Evolutionary conservation across 2,797 vertebrate genomes (phyloP).

Genomic region (Poecilia wingei): DNA sequence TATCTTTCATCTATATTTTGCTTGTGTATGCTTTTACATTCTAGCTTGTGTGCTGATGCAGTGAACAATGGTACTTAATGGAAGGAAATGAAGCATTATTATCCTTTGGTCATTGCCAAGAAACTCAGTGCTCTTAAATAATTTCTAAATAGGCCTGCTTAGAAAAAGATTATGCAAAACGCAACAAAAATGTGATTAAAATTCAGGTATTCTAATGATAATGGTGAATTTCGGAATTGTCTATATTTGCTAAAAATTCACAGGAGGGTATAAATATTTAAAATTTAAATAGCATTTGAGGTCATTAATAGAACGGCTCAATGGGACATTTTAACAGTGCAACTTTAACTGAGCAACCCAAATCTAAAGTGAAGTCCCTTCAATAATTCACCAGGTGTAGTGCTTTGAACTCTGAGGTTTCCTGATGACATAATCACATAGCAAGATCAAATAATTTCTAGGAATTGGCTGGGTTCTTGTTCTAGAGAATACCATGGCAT

Average conservation of each 20-base stretch:
- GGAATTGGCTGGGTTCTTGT: not conserved
- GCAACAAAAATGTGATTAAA: conserved; percentile 12
- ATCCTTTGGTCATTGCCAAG: conserved; percentile 58
- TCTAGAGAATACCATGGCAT: not conserved
- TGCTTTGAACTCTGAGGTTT: conserved; percentile 31
- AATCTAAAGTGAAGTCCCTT: conserved; percentile 48
- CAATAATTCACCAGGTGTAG: conserved; percentile 37
- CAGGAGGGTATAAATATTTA: not conserved
- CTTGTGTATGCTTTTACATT: conserved; percentile 5
- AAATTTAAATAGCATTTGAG: conserved; percentile 37
- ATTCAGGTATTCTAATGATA: not conserved
- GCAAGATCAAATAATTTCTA: not conserved
- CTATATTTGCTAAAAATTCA: not conserved
- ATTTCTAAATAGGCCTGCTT: conserved; percentile 62
- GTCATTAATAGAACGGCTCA: conserved; percentile 59
- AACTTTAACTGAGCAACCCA: conserved; percentile 25
- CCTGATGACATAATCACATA: conserved; percentile 22
- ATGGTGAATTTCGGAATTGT: not conserved
- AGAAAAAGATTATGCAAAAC: conserved; percentile 59
- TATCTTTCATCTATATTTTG: conserved; percentile 10
- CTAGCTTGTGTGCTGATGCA: conserved; percentile 20
- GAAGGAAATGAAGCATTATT: conserved; percentile 57
- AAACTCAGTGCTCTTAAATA: conserved; percentile 58
- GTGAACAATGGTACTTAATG: conserved; percentile 36
- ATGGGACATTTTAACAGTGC: conserved; percentile 61